These are phyloP conservation scores for Bembecia ichneumoniformis DNA, from an alignment of 2,888 invertebrate species.

Conservation along the genomic window DNA sequence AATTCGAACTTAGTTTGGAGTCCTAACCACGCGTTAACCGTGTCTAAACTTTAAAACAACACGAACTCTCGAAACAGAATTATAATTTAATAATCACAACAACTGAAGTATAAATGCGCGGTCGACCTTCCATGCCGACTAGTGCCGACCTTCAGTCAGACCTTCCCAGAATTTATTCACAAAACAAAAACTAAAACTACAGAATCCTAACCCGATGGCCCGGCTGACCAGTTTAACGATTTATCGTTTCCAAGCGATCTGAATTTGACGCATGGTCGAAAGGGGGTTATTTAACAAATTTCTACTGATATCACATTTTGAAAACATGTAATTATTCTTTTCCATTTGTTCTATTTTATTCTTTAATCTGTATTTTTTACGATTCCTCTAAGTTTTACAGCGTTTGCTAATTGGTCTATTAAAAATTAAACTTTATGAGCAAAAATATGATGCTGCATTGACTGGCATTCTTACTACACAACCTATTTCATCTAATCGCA, in stretches of 20 bases:
- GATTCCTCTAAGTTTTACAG: no score
- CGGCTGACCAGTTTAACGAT: conserved; percentile 40
- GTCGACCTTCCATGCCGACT: conserved; percentile 16
- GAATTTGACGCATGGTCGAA: neutral
- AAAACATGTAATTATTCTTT: no score
- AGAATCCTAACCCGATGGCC: conserved; percentile 31
- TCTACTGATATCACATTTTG: no score
- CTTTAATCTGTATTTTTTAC: no score
- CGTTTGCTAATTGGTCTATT: no score
- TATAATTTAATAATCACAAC: conserved; percentile 17
- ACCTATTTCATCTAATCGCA: no score
- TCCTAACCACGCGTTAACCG: neutral
- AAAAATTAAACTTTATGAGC: no score
- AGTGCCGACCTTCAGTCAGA: conserved; percentile 51
- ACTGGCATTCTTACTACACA: no score
- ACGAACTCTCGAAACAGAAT: conserved; percentile 13
- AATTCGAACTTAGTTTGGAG: neutral
- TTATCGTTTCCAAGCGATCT: conserved; percentile 28
- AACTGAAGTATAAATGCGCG: conserved; percentile 18
- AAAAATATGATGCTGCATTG: no score
- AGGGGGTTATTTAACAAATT: conserved; percentile 1
- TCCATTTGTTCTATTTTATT: no score
- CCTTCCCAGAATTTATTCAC: conserved; percentile 51
- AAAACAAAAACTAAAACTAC: conserved; percentile 46
- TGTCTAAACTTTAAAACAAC: neutral